phyloP scores from a whole-genome alignment of 2,113 vertebrate species.

The Peromyscus maniculatus region DNA sequence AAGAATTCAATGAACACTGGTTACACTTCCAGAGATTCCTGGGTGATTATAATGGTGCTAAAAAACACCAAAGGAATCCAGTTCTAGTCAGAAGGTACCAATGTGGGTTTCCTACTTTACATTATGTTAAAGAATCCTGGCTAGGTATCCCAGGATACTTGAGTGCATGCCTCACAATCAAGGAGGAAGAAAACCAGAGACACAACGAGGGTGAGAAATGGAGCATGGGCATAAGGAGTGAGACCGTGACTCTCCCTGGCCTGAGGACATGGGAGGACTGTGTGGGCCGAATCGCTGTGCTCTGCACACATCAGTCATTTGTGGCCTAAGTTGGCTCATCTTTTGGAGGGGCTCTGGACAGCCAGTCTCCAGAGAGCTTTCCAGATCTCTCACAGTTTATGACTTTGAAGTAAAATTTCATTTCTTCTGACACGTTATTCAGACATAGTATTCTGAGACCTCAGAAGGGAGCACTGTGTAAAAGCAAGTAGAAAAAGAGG shows the following conservation, averaged over 20 bases:
- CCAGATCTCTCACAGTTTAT: background rate
- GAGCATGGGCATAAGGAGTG: background rate
- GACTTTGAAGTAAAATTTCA: background rate
- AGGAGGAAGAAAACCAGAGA: slow-evolving; percentile 40
- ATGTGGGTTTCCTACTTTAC: background rate
- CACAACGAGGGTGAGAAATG: background rate
- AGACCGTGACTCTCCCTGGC: background rate
- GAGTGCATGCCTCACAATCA: background rate
- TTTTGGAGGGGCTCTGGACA: background rate
- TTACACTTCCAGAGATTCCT: background rate
- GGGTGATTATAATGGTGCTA: background rate
- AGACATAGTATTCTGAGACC: background rate
- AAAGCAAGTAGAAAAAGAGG: background rate
- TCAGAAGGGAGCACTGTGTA: background rate
- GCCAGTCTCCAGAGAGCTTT: background rate
- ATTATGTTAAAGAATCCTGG: background rate
- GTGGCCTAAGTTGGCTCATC: background rate
- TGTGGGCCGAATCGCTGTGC: background rate
- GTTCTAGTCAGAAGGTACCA: background rate
- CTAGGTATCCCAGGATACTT: background rate
- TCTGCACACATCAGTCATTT: background rate
- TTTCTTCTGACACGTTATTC: background rate
- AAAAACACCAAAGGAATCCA: background rate
- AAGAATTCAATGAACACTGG: background rate
- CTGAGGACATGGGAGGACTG: background rate